A percentile compares a stretch with the other conserved stretches of the same genome.
These are phyloP conservation scores for Porites cylindrica DNA, from an alignment of 92 coral and sea anemone genomes.

Conservation along the genomic window DNA sequence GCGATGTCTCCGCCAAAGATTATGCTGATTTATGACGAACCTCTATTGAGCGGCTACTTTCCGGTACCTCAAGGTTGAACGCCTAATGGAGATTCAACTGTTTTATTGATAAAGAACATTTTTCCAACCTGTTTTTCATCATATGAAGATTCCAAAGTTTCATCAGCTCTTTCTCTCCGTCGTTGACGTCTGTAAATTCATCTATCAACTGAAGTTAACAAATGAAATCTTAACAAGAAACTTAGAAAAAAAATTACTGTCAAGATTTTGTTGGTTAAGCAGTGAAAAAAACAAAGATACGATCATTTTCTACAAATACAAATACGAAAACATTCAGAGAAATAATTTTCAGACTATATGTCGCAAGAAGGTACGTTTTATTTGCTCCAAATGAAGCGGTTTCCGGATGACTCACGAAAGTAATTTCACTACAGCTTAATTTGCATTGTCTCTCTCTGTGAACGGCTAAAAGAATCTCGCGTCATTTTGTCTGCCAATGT, in stretches of 20 bases:
- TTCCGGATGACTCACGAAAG: no score
- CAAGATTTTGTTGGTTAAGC: not conserved
- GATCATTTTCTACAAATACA: not conserved
- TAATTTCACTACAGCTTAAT: no score
- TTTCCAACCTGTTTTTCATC: slow-evolving; percentile 88
- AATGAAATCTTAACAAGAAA: not conserved
- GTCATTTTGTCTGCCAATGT: no score
- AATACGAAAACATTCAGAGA: not conserved
- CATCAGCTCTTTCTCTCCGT: slow-evolving; percentile 97
- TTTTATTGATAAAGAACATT: not conserved
- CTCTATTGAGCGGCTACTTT: no score
- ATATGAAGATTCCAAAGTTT: slow-evolving; percentile 97
- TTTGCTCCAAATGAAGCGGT: no score
- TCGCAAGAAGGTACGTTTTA: no score
- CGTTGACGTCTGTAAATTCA: slow-evolving; percentile 95
- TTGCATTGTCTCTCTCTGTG: no score
- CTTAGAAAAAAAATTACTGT: not conserved
- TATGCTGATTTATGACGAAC: no score
- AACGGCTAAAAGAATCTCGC: no score
- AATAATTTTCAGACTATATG: not conserved
- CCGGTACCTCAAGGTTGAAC: no score
- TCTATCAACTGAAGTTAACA: slow-evolving; percentile 85
- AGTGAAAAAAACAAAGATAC: not conserved
- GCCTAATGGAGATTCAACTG: no score
- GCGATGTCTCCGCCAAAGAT: no score